Base-by-base conservation (phyloP, 2,113 vertebrate genomes). In the Prochilodus magdalenae region DNA sequence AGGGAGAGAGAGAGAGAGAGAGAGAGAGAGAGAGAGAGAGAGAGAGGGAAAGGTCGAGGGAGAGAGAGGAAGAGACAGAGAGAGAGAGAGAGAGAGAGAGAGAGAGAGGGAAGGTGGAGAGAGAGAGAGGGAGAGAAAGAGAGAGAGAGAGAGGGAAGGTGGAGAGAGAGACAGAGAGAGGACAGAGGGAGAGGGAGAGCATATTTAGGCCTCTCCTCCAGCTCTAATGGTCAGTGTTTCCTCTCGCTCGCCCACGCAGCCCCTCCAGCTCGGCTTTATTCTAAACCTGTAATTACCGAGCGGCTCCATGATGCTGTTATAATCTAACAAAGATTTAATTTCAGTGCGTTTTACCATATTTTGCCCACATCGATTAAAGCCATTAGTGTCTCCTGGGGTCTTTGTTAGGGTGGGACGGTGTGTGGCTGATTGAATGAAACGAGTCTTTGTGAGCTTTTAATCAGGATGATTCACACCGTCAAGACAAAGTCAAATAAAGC, bases 191-290 rank as follows among this genome's bases (percentile, higher is more conserved):
- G 63, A 70, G 73, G 10, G 83, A 86, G 76, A 79, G 82, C 65
- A 78, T 83, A 82, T 86, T 74, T 81, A 77, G 22, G 66, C 72
- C 73, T 87, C 88, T 90, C 67, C 87, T 88, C 86, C 76, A 80
- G 49, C 40, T 44, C 40, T 44, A 44, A 44, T 44, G 18, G 66
- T 69, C 72, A 87, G 88, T 90, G 87, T 87, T 74, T 81, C 82
- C 66, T 71, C 51, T 57, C 63, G 74, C 66, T 67, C 81, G 74
- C 63, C 65, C 75, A 76, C 57, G 63, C 80, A 73, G 53, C 57
- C 67, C 69, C 71, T 83, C 87, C 81, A 78, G 82, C 79, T 67
- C 60, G 1, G 40, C 62, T 72, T 85, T 73, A 75, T 84, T 75
- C 72, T 77, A 20, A 69, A 77, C 53, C 83, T 59, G 63, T 89